These are phyloP conservation scores for Brenthis ino DNA, from an alignment of 2,888 invertebrate genomes.

Conservation along the genomic window DNA sequence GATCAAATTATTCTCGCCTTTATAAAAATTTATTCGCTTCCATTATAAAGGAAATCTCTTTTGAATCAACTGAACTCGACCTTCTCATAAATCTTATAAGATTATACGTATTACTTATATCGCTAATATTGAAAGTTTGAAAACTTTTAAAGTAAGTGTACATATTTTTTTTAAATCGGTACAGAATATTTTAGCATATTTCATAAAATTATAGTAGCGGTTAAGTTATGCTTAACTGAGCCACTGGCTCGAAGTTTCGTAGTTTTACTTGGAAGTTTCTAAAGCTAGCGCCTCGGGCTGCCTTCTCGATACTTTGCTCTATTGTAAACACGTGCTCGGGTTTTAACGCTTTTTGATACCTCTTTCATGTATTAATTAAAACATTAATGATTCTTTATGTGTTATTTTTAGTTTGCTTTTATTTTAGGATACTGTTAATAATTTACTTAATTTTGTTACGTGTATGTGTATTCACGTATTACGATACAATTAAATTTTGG, in stretches of 20 bases:
- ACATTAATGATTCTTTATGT: constrained; percentile 5
- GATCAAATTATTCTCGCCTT: constrained; percentile 34
- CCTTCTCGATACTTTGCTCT: constrained; percentile 24
- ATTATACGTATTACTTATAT: constrained; percentile 19
- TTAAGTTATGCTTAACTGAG: constrained; percentile 33
- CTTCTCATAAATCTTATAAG: constrained; percentile 20
- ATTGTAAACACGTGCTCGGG: constrained; percentile 28
- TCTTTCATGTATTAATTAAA: constrained; percentile 20
- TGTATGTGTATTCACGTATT: too few relatives aligned
- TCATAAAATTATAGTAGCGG: constrained; percentile 28
- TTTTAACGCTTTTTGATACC: constrained; percentile 24
- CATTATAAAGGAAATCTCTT: constrained; percentile 31
- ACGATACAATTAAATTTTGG: too few relatives aligned
- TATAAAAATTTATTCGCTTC: constrained; percentile 31
- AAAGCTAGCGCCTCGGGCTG: constrained; percentile 28
- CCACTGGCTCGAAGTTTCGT: constrained; percentile 27
- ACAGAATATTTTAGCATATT: constrained; percentile 26
- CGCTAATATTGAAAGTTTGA: constrained; percentile 15
- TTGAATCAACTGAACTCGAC: constrained; percentile 24
- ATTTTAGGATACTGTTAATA: background rate
- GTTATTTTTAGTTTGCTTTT: constrained; percentile 3
- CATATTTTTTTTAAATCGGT: constrained; percentile 16
- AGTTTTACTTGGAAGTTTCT: constrained; percentile 26
- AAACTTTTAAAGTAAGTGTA: constrained; percentile 12
- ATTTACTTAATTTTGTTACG: background rate